phyloP scores from a whole-genome alignment of 2,113 vertebrate genomes.

The Syngnathoides biaculeatus region DNA sequence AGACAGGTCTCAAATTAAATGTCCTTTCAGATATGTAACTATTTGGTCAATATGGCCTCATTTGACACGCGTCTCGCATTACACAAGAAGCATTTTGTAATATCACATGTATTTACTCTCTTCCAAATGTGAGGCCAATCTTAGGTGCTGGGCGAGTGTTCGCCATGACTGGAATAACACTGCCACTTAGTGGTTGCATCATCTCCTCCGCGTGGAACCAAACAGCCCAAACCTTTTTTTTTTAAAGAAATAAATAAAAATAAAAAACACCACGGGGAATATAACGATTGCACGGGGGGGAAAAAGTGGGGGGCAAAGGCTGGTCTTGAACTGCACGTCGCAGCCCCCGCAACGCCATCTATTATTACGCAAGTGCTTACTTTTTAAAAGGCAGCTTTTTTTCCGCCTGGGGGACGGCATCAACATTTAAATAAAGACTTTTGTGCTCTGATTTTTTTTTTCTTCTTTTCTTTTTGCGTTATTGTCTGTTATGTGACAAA shows the following conservation, averaged over 20 bases:
- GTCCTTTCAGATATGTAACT: neutral
- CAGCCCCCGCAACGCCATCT: constrained; percentile 8
- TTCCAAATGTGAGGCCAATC: constrained; percentile 11
- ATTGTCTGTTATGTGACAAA: constrained; percentile 23
- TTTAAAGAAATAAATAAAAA: no score
- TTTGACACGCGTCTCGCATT: constrained; percentile 6
- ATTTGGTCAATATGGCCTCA: constrained; percentile 3
- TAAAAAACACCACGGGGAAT: constrained; percentile 6
- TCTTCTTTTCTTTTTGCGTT: neutral
- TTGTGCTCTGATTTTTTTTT: constrained; percentile 11
- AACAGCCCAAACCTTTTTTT: constrained; percentile 22
- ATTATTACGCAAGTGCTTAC: constrained; percentile 40
- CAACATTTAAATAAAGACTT: constrained; percentile 17
- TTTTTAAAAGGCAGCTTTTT: constrained; percentile 15
- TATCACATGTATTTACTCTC: constrained; percentile 23
- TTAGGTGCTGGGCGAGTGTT: neutral
- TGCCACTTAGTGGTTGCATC: constrained; percentile 62
- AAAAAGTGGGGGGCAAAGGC: constrained; percentile 6
- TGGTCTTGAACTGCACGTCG: constrained; percentile 20
- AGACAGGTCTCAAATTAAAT: neutral
- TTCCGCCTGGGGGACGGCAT: constrained; percentile 24
- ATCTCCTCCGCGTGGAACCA: constrained; percentile 35
- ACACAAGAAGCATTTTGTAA: constrained; percentile 50
- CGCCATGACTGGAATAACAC: constrained; percentile 60
- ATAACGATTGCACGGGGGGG: constrained; percentile 21